These are phyloP conservation scores for Caenorhabditis sp. DNA, from an alignment of 2,888 invertebrate species.

Conservation along the genomic window DNA sequence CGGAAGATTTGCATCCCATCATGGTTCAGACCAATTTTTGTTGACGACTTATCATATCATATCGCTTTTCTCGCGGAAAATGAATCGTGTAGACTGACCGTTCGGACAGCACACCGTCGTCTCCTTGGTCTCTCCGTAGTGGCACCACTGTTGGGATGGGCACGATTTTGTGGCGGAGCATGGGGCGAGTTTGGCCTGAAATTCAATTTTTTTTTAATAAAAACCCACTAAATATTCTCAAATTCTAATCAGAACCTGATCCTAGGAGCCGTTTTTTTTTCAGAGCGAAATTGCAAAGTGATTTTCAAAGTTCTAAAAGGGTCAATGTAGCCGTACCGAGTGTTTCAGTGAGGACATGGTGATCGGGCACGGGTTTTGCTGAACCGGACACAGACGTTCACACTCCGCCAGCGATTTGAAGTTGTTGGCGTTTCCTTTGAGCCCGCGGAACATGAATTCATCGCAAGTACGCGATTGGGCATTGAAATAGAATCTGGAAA, in stretches of 20 bases:
- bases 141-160: conserved; percentile 75
- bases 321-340: conserved; percentile 7
- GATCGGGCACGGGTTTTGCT: conserved; percentile 70
- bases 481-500: conserved; percentile 71
- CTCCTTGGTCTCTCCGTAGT: conserved; percentile 70
- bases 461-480: conserved; percentile 65
- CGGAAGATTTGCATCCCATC: no score
- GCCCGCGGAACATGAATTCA: conserved; percentile 72
- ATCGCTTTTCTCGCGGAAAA: background rate
- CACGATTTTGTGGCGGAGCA: conserved; percentile 67
- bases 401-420: conserved; percentile 70
- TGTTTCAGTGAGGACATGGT: conserved; percentile 63
- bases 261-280: conserved; percentile 1
- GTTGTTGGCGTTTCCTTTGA: conserved; percentile 77
- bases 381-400: conserved; percentile 71
- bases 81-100: conserved; percentile 59
- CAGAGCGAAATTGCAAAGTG: no score
- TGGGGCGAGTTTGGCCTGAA: conserved; percentile 52
- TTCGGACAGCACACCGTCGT: conserved; percentile 77
- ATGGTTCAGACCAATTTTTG: no score
- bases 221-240: no score
- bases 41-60: no score
- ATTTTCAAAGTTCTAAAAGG: background rate
- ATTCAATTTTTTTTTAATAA: no score
- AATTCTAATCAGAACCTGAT: no score